Evolutionary conservation across 2,888 invertebrate genomes (phyloP).

Genomic region (Diaprepes abbreviatus): DNA sequence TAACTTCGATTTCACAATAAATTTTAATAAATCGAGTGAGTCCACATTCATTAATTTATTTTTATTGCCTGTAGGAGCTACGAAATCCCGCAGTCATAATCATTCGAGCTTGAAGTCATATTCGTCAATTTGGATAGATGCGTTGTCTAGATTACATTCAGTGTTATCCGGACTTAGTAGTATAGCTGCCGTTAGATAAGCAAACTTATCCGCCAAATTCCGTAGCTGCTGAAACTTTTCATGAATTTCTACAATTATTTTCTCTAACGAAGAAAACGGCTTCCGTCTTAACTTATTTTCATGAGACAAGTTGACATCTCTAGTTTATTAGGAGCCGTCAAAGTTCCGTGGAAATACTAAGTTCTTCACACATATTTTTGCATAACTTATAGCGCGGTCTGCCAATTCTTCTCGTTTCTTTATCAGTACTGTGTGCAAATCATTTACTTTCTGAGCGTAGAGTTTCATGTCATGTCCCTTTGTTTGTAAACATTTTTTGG

Average conservation of each 20-base stretch:
- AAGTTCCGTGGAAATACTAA: conserved; percentile 34
- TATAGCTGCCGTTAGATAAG: not conserved
- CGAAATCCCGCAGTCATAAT: conserved; percentile 10
- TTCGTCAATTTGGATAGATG: conserved; percentile 3
- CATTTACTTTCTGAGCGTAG: conserved; percentile 33
- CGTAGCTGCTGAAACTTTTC: conserved; percentile 23
- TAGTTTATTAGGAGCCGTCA: conserved; percentile 3
- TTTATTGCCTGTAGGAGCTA: conserved; percentile 2
- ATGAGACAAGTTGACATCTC: conserved; percentile 35
- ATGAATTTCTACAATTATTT: not conserved
- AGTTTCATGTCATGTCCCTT: not conserved
- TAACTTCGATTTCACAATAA: conserved; percentile 12
- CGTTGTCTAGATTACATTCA: conserved; percentile 9
- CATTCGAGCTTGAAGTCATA: conserved; percentile 12
- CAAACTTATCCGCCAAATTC: conserved; percentile 14
- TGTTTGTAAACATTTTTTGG: too few species aligned
- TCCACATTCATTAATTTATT: conserved; percentile 18
- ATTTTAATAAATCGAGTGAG: not conserved
- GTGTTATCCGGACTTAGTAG: not conserved
- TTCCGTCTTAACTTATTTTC: conserved; percentile 22
- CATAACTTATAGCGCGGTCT: conserved; percentile 28
- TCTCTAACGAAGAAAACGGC: conserved; percentile 19
- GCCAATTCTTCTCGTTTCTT: conserved; percentile 21
- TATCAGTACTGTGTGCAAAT: conserved; percentile 31
- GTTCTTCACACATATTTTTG: conserved; percentile 36